Conservation (phyloP, 2,113 vertebrate genomes). For the Chionis minor region DNA sequence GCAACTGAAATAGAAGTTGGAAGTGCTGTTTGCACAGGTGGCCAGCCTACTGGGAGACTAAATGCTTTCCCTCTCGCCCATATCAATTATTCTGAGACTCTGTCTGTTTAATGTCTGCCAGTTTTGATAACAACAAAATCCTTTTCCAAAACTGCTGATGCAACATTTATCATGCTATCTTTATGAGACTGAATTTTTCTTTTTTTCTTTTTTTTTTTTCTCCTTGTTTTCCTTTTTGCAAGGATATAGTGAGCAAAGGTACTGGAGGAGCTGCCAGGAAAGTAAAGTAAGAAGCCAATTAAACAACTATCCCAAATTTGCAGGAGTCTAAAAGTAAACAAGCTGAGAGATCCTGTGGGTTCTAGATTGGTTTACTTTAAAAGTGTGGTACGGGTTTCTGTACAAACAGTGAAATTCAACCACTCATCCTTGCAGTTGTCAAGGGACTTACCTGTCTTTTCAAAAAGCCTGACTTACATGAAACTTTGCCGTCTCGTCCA, state of each 20-base stretch:
- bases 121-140: slow-evolving; percentile 69
- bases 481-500: neutral
- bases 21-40: slow-evolving; percentile 79
- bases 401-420: slow-evolving; percentile 9
- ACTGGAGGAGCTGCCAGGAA: neutral
- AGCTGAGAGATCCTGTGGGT: neutral
- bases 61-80: slow-evolving; percentile 62
- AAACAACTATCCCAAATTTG: neutral
- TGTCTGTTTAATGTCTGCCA: slow-evolving; percentile 69
- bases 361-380: slow-evolving; percentile 2
- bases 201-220: neutral
- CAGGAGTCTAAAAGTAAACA: slow-evolving; percentile 30
- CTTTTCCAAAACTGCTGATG: slow-evolving; percentile 72
- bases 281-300: neutral
- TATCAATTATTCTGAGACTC: slow-evolving; percentile 72
- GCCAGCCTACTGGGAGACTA: slow-evolving; percentile 60
- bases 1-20: slow-evolving; percentile 60
- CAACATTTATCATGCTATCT: slow-evolving; percentile 46
- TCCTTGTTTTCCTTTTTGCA: neutral
- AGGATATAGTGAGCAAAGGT: neutral
- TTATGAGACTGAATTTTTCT: neutral
- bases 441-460: slow-evolving; percentile 27
- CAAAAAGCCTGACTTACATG: neutral
- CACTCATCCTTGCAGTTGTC: neutral
- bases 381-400: slow-evolving; percentile 12